Conservation (phyloP, 2,113 vertebrate genomes). For the Macquaria australasica region DNA sequence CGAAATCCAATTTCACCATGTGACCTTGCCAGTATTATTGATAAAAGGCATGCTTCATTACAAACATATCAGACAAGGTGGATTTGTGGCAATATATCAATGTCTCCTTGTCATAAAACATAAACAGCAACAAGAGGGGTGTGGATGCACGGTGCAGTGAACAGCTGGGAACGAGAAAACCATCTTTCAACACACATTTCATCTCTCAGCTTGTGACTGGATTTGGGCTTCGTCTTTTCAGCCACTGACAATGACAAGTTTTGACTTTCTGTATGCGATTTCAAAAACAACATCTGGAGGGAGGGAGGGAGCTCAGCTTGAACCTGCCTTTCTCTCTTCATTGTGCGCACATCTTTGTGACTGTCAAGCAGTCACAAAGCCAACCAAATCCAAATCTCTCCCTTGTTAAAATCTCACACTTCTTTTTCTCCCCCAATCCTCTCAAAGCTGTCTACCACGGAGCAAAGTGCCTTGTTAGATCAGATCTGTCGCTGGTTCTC, state of each 20-base stretch:
- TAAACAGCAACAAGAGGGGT: neutral
- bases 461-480: constrained; percentile 75
- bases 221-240: constrained; percentile 33
- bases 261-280: constrained; percentile 47
- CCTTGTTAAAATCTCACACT: constrained; percentile 76
- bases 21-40: neutral
- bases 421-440: constrained; percentile 52
- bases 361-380: constrained; percentile 64
- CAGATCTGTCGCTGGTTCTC: constrained; percentile 56
- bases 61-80: neutral
- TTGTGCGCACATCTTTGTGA: constrained; percentile 52
- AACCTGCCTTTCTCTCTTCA: constrained; percentile 57
- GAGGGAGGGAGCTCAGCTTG: constrained; percentile 39
- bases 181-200: constrained; percentile 18
- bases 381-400: constrained; percentile 69
- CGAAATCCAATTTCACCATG: neutral
- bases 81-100: neutral
- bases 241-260: constrained; percentile 24
- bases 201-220: constrained; percentile 35
- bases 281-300: constrained; percentile 60
- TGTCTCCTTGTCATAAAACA: neutral
- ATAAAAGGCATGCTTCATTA: neutral
- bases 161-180: constrained; percentile 1
- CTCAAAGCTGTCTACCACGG: constrained; percentile 67
- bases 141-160: neutral